A percentile compares a stretch with the other conserved stretches of the same genome.
These are phyloP conservation scores for Ichneumoninae sp. DNA, from an alignment of 2,888 invertebrate species.

Conservation along the genomic window DNA sequence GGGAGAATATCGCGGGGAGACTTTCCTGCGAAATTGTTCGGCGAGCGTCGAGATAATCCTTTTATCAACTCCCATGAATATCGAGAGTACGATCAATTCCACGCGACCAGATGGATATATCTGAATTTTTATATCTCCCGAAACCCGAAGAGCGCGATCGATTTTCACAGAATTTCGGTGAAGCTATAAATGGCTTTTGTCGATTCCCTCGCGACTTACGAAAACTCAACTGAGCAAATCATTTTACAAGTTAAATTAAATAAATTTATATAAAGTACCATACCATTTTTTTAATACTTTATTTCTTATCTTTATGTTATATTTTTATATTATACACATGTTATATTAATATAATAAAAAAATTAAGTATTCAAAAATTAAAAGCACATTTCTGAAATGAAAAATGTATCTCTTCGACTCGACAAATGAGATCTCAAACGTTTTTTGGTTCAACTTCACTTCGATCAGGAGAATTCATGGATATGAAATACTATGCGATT, in stretches of 20 bases:
- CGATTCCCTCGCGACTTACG: too few relatives aligned
- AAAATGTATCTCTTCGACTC: neutral
- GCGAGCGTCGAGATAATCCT: conserved; percentile 1
- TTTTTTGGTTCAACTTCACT: neutral
- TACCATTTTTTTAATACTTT: too few relatives aligned
- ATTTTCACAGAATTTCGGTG: too few relatives aligned
- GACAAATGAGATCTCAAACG: neutral
- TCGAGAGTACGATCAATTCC: neutral
- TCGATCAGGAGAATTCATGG: neutral
- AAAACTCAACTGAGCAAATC: too few relatives aligned
- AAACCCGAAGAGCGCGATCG: too few relatives aligned
- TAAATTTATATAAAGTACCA: neutral
- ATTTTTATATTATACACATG: too few relatives aligned
- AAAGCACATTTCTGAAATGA: neutral
- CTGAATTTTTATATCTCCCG: too few relatives aligned
- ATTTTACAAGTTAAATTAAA: too few relatives aligned
- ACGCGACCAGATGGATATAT: too few relatives aligned
- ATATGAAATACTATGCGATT: neutral
- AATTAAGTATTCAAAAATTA: neutral
- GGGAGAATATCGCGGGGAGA: conserved; percentile 1
- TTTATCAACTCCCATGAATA: conserved; percentile 28
- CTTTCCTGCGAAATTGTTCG: conserved; percentile 29
- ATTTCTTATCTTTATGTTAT: too few relatives aligned
- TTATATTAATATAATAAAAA: too few relatives aligned
- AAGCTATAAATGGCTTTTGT: too few relatives aligned